Conservation (phyloP, 2,888 invertebrate genomes). For the Folsomia candida region DNA sequence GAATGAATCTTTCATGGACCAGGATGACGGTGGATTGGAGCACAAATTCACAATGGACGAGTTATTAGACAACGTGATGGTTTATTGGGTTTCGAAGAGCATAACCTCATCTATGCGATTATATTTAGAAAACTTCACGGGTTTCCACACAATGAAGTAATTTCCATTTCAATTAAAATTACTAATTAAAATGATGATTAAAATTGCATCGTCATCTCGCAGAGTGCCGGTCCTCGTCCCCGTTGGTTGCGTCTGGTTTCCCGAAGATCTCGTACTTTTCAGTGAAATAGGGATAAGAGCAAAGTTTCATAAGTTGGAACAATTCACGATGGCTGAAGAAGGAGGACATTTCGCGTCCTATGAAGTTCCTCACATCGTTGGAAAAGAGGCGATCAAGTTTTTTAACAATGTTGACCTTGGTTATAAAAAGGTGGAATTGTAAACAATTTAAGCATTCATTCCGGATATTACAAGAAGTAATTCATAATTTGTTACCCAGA, state of each 20-base stretch:
- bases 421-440: no score
- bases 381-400: slow-evolving; percentile 64
- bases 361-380: slow-evolving; percentile 70
- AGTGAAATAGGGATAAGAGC: slow-evolving; percentile 57
- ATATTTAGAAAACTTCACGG: slow-evolving; percentile 55
- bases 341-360: slow-evolving; percentile 87
- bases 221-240: slow-evolving; percentile 54
- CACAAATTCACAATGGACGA: slow-evolving; percentile 67
- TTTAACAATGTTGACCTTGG: slow-evolving; percentile 41
- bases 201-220: slow-evolving; percentile 32
- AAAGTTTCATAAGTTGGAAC: slow-evolving; percentile 67
- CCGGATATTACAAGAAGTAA: no score
- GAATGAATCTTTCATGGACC: slow-evolving; percentile 57
- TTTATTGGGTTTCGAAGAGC: slow-evolving; percentile 59
- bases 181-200: neutral
- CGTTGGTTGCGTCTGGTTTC: slow-evolving; percentile 54
- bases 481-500: no score
- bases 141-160: neutral
- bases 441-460: no score
- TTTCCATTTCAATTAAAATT: no score
- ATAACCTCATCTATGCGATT: slow-evolving; percentile 57
- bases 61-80: slow-evolving; percentile 59
- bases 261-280: slow-evolving; percentile 54
- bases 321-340: slow-evolving; percentile 63
- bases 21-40: slow-evolving; percentile 66